Conservation (phyloP, 2,797 vertebrate species). For the Neosalanx taihuensis region DNA sequence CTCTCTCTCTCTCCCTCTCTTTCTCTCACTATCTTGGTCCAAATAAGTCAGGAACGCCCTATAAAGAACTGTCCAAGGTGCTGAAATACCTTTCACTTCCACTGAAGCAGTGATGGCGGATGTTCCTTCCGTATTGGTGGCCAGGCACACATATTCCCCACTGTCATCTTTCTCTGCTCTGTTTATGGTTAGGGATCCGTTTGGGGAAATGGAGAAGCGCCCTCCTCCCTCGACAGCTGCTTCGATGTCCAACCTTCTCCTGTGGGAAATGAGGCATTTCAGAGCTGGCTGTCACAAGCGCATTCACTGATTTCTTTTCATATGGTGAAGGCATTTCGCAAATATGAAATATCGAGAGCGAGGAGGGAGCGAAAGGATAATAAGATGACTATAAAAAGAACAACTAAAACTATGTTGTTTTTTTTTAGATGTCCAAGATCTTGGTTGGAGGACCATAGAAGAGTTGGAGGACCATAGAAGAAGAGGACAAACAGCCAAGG, state of each 20-base stretch:
- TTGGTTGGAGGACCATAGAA: too few species aligned
- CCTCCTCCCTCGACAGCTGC: conserved; percentile 54
- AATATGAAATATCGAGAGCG: too few species aligned
- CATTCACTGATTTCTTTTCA: background rate
- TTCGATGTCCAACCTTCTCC: conserved; percentile 73
- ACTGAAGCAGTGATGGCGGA: conserved; percentile 76
- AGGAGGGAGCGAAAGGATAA: too few species aligned
- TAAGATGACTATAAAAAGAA: too few species aligned
- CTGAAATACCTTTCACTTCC: conserved; percentile 83
- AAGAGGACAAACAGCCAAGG: too few species aligned
- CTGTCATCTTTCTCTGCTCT: conserved; percentile 74
- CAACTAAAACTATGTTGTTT: too few species aligned
- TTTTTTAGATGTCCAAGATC: too few species aligned
- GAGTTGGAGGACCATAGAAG: too few species aligned
- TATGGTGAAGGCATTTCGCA: background rate
- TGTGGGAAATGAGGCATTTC: conserved; percentile 45
- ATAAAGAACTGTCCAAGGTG: conserved; percentile 14
- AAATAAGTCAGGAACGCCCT: too few species aligned
- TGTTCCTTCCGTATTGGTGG: conserved; percentile 78
- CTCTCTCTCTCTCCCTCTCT: too few species aligned
- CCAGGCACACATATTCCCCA: conserved; percentile 82
- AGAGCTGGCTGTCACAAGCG: conserved; percentile 15
- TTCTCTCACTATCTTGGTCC: too few species aligned
- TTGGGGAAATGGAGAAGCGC: conserved; percentile 62
- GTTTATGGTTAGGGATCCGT: conserved; percentile 82